Conservation (phyloP, 2,113 vertebrate genomes). For the Oostethus manadensis region DNA sequence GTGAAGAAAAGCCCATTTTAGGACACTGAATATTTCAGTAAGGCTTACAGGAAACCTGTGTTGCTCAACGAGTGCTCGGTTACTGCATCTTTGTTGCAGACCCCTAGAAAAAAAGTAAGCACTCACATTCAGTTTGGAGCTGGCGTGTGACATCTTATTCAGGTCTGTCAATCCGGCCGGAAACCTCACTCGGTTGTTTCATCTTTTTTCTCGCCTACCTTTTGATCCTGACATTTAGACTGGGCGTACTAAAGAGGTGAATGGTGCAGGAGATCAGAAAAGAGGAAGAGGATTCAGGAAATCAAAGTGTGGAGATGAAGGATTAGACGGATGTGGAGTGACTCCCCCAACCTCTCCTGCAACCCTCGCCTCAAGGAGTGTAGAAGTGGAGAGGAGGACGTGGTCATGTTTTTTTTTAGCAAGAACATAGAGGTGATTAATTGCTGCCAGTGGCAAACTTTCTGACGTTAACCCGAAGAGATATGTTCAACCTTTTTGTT, state of each 20-base stretch:
- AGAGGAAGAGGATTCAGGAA: conserved; percentile 27
- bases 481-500: conserved; percentile 30
- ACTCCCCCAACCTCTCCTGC: conserved; percentile 58
- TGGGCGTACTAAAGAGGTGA: conserved; percentile 12
- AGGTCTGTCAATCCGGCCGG: conserved; percentile 11
- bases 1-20: not conserved
- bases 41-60: not conserved
- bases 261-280: conserved; percentile 19
- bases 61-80: not conserved
- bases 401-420: conserved; percentile 53
- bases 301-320: conserved; percentile 50
- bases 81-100: conserved; percentile 2
- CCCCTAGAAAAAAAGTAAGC: not conserved
- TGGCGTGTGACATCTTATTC: conserved; percentile 12
- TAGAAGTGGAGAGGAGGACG: conserved; percentile 30
- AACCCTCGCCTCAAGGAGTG: conserved; percentile 65
- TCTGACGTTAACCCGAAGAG: conserved; percentile 32
- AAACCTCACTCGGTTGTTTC: conserved; percentile 23
- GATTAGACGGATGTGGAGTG: conserved; percentile 47
- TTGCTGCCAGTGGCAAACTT: conserved; percentile 47
- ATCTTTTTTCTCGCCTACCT: conserved; percentile 22
- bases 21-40: not conserved
- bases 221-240: conserved; percentile 35
- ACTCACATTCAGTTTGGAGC: not conserved
- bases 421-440: conserved; percentile 55